Conservation (phyloP, 2,888 invertebrate species). For the Iphiclides podalirius region DNA sequence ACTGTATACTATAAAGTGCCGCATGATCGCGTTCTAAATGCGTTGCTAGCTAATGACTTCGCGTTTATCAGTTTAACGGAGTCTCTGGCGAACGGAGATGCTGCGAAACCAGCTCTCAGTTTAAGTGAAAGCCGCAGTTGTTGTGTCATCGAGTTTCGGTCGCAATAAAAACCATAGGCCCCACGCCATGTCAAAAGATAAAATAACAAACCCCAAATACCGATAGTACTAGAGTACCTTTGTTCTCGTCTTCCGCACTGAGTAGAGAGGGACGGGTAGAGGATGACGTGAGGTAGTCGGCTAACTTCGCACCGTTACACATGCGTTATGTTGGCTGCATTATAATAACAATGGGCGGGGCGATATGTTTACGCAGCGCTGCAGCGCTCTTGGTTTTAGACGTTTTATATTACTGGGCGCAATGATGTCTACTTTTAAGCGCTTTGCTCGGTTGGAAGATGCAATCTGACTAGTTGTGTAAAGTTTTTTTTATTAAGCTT, state of each 20-base stretch:
- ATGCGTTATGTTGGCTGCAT: constrained; percentile 75
- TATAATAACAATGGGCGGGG: constrained; percentile 75
- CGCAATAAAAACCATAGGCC: constrained; percentile 14
- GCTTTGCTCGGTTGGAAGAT: constrained; percentile 41
- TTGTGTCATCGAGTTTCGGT: constrained; percentile 43
- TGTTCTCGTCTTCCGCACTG: constrained; percentile 36
- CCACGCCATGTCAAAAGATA: constrained; percentile 25
- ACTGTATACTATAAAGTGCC: no score
- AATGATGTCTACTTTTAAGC: constrained; percentile 26
- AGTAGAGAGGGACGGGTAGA: constrained; percentile 38
- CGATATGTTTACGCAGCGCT: constrained; percentile 37
- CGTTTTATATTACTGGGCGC: neutral
- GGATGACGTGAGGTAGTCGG: constrained; percentile 34
- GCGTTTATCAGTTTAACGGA: constrained; percentile 4
- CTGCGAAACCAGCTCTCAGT: constrained; percentile 20
- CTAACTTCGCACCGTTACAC: constrained; percentile 58
- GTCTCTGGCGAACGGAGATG: neutral
- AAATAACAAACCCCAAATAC: constrained; percentile 25
- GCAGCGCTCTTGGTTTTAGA: constrained; percentile 42
- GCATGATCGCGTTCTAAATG: neutral
- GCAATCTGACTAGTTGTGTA: constrained; percentile 56
- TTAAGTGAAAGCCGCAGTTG: constrained; percentile 43
- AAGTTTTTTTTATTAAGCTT: constrained; percentile 67
- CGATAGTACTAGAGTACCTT: constrained; percentile 27
- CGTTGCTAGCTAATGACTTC: constrained; percentile 1